A percentile compares a stretch with the other conserved stretches of the same genome.
Conservation (phyloP, 2,888 invertebrate species). For the Amphipoea oculea region DNA sequence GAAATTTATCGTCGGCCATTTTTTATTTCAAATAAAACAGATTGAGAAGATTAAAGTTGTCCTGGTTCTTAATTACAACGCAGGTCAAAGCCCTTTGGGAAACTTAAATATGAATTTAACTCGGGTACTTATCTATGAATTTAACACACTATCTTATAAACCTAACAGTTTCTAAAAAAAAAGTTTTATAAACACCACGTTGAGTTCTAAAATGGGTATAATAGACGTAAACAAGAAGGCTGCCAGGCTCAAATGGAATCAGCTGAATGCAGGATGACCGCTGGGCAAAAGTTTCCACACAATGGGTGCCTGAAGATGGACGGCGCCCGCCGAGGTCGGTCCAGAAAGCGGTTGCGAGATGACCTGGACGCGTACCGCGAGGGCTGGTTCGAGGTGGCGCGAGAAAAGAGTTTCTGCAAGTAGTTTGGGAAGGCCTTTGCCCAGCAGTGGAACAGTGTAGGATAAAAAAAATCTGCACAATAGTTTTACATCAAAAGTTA, state of each 20-base stretch:
- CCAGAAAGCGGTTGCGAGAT: neutral
- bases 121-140: no score
- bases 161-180: neutral
- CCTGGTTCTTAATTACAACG: no score
- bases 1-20: neutral
- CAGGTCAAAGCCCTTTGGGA: neutral
- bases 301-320: no score
- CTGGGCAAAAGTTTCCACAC: no score
- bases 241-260: no score
- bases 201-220: no score
- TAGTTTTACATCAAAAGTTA: neutral
- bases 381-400: neutral
- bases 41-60: neutral
- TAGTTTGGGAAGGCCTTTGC: neutral
- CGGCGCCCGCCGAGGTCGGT: neutral
- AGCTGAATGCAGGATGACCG: no score
- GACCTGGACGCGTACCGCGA: neutral
- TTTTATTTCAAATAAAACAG: neutral
- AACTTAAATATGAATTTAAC: neutral
- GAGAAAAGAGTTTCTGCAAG: neutral
- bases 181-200: neutral
- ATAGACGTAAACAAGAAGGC: no score
- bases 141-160: neutral
- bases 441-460: neutral
- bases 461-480: neutral